Evolutionary conservation across 2,888 invertebrate genomes (phyloP), one percentile per base, ranked within the genome.

Genomic region (Pyrocoelia pectoralis): DNA sequence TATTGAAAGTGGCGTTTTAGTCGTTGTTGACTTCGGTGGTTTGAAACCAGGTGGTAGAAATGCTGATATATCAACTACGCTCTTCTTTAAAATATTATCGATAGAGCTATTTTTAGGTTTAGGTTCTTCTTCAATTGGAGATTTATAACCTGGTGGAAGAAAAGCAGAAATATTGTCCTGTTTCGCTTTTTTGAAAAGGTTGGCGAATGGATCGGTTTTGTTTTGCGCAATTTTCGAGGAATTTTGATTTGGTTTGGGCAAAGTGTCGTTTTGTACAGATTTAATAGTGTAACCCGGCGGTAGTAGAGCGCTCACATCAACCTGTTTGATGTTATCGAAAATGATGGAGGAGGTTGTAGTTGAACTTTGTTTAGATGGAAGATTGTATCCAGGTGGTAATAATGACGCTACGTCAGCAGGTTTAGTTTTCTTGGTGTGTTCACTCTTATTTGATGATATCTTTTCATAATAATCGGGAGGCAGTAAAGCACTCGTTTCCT

Each of bases 11-110:
- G 48, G 58, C 40, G 63, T 33, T 33, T 14, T 72, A 70, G 1
- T 29, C 53, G 13, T 72, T 67, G 13, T 69, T 33, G 53, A 46
- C 50, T 56, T 40, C 6, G 61, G 41, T 68, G 10, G 62, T 70
- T 89, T 90, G 72, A 85, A 92, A 2, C 88, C 89, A 9, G 88
- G 85, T 12, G 90, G 90, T 64, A 91, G 79, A 52, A 90, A 83
- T 69, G 87, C 85, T 69, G 83, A 85, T 0, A 88, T 86, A 69
- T 87, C 86, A 50, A 83, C 81, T 71, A 86, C 83, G 1, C 85
- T 78, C 77, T 85, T 82, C 70, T 81, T 80, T 48, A 83, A 75
- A 17, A 83, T 51, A 57, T 83, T 83, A 66, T 84, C 84, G 5
- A 82, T 46, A 13, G 14, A 14, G 10, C 61, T 43, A 1, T 53